phyloP scores from a whole-genome alignment of 2,113 vertebrate species.

The Phainopepla nitens region DNA sequence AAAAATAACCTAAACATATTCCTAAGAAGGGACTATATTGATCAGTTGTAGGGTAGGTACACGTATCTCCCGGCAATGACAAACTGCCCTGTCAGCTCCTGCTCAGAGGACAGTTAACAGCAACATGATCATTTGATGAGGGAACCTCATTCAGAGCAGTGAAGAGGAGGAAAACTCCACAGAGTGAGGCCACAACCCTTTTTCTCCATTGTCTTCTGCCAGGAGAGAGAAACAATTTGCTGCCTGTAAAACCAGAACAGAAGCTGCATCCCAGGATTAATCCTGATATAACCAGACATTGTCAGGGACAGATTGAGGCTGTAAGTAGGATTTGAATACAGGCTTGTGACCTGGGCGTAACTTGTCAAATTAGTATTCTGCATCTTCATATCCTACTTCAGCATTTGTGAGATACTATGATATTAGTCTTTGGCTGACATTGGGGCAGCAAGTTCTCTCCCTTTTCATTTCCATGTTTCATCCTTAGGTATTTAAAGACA shows the following conservation, averaged over 20 bases:
- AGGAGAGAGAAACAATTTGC: background rate
- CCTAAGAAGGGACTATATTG: background rate
- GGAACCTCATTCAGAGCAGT: background rate
- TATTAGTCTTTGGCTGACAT: background rate
- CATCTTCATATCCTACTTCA: background rate
- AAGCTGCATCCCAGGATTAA: background rate
- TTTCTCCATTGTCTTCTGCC: background rate
- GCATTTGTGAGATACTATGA: background rate
- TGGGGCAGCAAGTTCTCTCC: background rate
- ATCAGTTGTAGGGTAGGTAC: background rate
- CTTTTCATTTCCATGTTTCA: background rate
- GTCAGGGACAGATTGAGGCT: background rate
- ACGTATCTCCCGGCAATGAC: background rate
- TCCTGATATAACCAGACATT: background rate
- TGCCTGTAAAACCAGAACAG: background rate
- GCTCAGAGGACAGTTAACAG: background rate
- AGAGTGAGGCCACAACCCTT: background rate
- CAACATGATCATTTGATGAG: background rate
- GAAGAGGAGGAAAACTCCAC: background rate
- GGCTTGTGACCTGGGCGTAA: background rate
- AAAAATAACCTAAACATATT: background rate
- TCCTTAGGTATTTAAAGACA: background rate
- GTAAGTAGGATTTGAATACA: background rate
- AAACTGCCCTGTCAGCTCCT: background rate
- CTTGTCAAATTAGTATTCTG: rapidly evolving